Conservation (phyloP, 2,113 vertebrate species). For the Ellobius talpinus region DNA sequence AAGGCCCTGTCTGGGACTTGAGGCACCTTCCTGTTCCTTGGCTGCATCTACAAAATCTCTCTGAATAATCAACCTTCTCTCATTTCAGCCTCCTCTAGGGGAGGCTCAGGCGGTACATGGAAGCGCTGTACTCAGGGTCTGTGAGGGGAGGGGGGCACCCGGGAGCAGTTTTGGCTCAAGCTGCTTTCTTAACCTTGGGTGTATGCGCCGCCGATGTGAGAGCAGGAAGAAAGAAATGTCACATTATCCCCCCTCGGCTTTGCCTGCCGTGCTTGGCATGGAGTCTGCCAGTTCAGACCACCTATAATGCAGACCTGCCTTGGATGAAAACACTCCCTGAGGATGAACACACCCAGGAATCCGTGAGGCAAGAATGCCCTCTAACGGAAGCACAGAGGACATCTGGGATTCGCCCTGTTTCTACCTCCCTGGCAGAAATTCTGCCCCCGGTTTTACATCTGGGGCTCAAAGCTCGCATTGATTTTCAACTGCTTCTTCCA, state of each 20-base stretch:
- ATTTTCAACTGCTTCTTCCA: not conserved
- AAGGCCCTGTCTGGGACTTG: slow-evolving; percentile 55
- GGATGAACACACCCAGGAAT: slow-evolving; percentile 45
- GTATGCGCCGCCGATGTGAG: slow-evolving; percentile 78
- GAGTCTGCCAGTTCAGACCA: slow-evolving; percentile 83
- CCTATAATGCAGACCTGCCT: slow-evolving; percentile 84
- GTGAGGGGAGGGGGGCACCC: slow-evolving; percentile 38
- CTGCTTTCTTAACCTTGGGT: slow-evolving; percentile 82
- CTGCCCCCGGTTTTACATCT: not conserved
- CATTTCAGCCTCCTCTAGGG: slow-evolving; percentile 48
- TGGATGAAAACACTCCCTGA: slow-evolving; percentile 78
- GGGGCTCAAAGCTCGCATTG: not conserved
- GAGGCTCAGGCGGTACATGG: slow-evolving; percentile 32
- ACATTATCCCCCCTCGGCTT: slow-evolving; percentile 84
- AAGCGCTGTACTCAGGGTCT: slow-evolving; percentile 72
- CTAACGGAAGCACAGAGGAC: slow-evolving; percentile 75
- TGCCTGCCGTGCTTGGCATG: slow-evolving; percentile 84
- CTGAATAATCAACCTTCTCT: slow-evolving; percentile 77
- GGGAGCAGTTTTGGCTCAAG: slow-evolving; percentile 72
- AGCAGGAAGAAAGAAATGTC: slow-evolving; percentile 85
- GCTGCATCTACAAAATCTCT: slow-evolving; percentile 68
- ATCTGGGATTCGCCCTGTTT: not conserved
- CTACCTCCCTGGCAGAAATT: not conserved
- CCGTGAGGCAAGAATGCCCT: slow-evolving; percentile 85
- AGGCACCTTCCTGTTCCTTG: slow-evolving; percentile 79